Evolutionary conservation across 2,888 invertebrate genomes (phyloP).

Genomic region (Ametastegia equiseti): DNA sequence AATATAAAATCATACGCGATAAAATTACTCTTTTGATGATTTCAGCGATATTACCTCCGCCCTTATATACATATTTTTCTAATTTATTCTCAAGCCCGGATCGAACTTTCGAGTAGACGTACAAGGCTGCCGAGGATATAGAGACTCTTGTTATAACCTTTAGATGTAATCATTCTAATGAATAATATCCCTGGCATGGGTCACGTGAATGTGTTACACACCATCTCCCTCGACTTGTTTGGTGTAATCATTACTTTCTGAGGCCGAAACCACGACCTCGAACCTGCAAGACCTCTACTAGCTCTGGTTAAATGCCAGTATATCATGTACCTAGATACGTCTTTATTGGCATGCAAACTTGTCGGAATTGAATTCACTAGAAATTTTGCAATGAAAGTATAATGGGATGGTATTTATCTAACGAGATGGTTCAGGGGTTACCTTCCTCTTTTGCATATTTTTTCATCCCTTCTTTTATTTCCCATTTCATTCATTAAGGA

Average conservation of each 20-base stretch:
- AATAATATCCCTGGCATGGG: constrained; percentile 15
- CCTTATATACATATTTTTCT: constrained; percentile 18
- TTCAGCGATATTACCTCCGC: background rate
- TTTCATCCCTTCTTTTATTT: no score
- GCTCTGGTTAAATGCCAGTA: background rate
- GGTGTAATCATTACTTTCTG: background rate
- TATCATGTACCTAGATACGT: no score
- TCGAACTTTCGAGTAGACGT: constrained; percentile 29
- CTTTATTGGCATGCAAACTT: background rate
- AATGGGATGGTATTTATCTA: background rate
- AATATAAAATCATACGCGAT: background rate
- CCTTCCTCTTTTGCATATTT: background rate
- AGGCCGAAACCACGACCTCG: constrained; percentile 4
- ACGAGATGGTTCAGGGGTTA: background rate
- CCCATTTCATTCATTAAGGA: background rate
- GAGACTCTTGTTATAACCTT: constrained; percentile 14
- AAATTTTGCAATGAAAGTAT: background rate
- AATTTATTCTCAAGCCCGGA: constrained; percentile 42
- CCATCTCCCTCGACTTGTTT: background rate
- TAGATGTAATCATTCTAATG: constrained; percentile 37
- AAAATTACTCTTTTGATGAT: constrained; percentile 5
- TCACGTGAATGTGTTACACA: constrained; percentile 4
- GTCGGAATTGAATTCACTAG: background rate
- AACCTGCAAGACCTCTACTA: background rate
- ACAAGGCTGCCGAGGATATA: constrained; percentile 28